Conservation (phyloP, 2,888 invertebrate genomes). For the Rhamphomyia laevipes region DNA sequence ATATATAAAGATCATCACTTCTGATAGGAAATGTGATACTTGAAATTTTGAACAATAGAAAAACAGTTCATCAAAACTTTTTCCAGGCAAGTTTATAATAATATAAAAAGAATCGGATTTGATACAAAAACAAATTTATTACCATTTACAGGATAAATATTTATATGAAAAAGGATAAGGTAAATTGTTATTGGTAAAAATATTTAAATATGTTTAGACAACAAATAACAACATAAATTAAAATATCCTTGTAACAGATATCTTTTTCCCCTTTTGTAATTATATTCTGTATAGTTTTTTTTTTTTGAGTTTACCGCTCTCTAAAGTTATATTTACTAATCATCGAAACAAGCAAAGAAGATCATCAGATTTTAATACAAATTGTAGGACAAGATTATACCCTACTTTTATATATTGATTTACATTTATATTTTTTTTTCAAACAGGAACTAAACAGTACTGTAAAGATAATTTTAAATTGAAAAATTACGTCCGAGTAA, state of each 20-base stretch:
- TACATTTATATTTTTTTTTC: too few relatives aligned
- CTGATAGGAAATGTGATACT: conserved; percentile 28
- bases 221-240: conserved; percentile 13
- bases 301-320: background rate
- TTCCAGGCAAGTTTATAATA: conserved; percentile 6
- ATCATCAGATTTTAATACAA: too few relatives aligned
- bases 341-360: background rate
- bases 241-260: conserved; percentile 13
- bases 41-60: conserved; percentile 14
- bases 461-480: too few relatives aligned
- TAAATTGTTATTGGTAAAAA: conserved; percentile 7
- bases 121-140: too few relatives aligned
- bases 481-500: too few relatives aligned
- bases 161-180: too few relatives aligned
- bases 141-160: too few relatives aligned
- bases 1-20: conserved; percentile 23
- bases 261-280: conserved; percentile 7
- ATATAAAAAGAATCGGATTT: conserved; percentile 13
- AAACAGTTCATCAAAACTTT: too few relatives aligned
- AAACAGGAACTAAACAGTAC: too few relatives aligned
- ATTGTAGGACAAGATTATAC: too few relatives aligned
- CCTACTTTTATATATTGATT: too few relatives aligned
- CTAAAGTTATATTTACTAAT: conserved; percentile 13
- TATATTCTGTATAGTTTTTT: background rate
- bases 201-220: conserved; percentile 12